Evolutionary conservation across 2,797 vertebrate species (phyloP).

Genomic region (Galagoides demidoff): DNA sequence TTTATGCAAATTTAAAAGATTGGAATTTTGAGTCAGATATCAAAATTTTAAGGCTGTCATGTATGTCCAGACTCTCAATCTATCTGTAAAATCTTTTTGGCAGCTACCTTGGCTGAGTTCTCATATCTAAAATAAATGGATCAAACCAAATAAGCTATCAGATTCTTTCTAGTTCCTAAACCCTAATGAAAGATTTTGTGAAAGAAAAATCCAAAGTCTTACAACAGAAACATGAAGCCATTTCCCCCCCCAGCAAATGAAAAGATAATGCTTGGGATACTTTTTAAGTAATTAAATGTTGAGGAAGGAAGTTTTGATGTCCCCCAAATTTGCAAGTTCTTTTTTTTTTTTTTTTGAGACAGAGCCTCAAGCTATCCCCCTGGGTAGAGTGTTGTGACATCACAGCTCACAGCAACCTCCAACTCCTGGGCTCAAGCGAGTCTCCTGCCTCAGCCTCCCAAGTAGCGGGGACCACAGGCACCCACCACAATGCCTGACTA

Average conservation of each 20-base stretch:
- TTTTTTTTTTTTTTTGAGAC: too few relatives aligned
- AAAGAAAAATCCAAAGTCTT: background rate
- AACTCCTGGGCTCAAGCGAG: too few relatives aligned
- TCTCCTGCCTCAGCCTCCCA: too few relatives aligned
- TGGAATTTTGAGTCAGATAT: background rate
- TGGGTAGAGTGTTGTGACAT: too few relatives aligned
- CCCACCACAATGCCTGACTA: too few relatives aligned
- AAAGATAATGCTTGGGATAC: background rate
- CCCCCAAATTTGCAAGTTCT: background rate
- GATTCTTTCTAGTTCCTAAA: slow-evolving; percentile 10
- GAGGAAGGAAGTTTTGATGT: background rate
- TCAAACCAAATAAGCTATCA: background rate
- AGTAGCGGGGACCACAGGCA: too few relatives aligned
- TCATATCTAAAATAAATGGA: background rate
- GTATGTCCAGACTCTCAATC: background rate
- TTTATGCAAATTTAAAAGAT: background rate
- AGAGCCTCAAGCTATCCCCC: too few relatives aligned
- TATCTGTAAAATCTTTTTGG: background rate
- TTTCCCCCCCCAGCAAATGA: background rate
- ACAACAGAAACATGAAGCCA: background rate
- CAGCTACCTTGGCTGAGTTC: background rate
- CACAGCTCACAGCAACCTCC: too few relatives aligned
- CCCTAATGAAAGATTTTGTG: background rate
- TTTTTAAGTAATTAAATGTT: slow-evolving; percentile 22
- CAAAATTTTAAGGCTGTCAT: background rate